Evolutionary conservation across 1,140 invertebrate species (phyloP).

Genomic region (Musca vetustissima): DNA sequence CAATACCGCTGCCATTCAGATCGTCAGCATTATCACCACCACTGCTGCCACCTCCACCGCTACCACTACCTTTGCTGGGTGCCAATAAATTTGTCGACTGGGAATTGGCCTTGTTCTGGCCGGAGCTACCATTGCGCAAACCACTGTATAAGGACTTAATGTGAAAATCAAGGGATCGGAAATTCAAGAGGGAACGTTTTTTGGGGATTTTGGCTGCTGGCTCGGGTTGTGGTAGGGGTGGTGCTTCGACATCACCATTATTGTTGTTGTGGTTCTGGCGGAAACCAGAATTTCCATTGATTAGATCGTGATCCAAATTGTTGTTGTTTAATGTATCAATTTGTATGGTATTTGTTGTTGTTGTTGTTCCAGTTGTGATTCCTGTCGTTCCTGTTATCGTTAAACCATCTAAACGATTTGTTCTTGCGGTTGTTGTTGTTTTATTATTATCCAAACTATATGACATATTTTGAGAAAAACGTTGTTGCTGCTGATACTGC

Average conservation of each 20-base stretch:
- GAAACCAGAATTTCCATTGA: background rate
- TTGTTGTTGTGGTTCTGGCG: conserved; percentile 24
- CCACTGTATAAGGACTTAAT: conserved; percentile 51
- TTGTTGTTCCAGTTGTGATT: no score
- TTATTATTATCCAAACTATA: conserved; percentile 29
- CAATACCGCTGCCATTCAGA: background rate
- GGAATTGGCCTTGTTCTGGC: conserved; percentile 30
- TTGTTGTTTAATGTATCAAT: conserved; percentile 46
- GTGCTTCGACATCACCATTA: conserved; percentile 14
- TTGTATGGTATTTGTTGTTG: conserved; percentile 32
- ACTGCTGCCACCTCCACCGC: conserved; percentile 1
- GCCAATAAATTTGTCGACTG: conserved; percentile 31
- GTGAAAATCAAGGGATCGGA: conserved; percentile 53
- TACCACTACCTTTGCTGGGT: conserved; percentile 21
- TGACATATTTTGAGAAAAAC: conserved; percentile 30
- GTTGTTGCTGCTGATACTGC: conserved; percentile 34
- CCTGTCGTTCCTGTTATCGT: background rate
- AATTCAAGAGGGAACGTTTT: conserved; percentile 49
- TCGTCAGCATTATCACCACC: background rate
- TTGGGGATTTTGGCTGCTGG: conserved; percentile 32
- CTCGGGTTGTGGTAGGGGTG: background rate
- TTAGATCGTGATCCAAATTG: conserved; percentile 22
- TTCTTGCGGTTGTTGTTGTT: conserved; percentile 21
- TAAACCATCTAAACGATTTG: conserved; percentile 33
- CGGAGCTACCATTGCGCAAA: conserved; percentile 28